phyloP scores from a whole-genome alignment of 2,113 vertebrate species.

The Tichodroma muraria region DNA sequence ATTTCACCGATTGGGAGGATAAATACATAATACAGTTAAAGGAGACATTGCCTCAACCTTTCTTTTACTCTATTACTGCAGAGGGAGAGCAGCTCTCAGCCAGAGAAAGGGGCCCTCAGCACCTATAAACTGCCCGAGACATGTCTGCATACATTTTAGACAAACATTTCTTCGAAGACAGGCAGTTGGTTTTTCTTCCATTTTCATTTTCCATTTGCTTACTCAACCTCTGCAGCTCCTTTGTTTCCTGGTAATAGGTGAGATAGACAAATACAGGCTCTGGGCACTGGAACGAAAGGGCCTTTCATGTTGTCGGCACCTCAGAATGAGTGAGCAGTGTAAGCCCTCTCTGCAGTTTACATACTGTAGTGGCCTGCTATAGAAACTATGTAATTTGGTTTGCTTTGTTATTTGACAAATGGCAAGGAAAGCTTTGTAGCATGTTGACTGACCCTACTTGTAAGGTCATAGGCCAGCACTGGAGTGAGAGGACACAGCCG shows the following conservation, averaged over 20 bases:
- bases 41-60: not conserved
- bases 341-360: conserved; percentile 38
- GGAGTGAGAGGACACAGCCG: not conserved
- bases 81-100: not conserved
- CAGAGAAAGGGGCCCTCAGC: not conserved
- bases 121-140: not conserved
- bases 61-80: not conserved
- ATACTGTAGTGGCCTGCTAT: conserved; percentile 51
- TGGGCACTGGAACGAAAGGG: not conserved
- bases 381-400: conserved; percentile 51
- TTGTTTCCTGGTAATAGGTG: conserved; percentile 55
- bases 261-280: conserved; percentile 46
- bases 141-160: conserved; percentile 12
- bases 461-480: conserved; percentile 24
- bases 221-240: conserved; percentile 32
- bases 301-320: conserved; percentile 20
- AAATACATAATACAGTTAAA: not conserved
- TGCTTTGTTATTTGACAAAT: conserved; percentile 52
- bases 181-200: conserved; percentile 56
- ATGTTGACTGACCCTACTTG: conserved; percentile 21
- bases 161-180: not conserved
- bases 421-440: conserved; percentile 36
- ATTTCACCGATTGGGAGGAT: not conserved
- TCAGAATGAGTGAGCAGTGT: not conserved
- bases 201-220: conserved; percentile 46